A percentile compares a stretch with the other conserved stretches of the same genome.
Conservation (phyloP, 2,888 invertebrate species). For the Ophraella communa region DNA sequence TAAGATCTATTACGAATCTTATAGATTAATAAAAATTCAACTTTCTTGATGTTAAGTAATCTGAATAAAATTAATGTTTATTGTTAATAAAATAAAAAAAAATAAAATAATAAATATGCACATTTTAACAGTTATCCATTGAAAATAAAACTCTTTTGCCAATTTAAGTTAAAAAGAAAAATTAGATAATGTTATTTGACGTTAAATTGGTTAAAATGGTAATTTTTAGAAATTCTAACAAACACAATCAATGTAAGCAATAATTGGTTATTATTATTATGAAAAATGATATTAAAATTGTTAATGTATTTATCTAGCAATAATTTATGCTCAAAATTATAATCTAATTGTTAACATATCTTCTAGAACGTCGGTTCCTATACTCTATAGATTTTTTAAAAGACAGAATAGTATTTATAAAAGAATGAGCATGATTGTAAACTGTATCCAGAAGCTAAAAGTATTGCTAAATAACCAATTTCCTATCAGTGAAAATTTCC, state of each 20-base stretch:
- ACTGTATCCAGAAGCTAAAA: background rate
- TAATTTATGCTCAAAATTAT: conserved; percentile 18
- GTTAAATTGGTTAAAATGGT: too few relatives aligned
- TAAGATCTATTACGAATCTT: too few relatives aligned
- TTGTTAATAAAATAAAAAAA: too few relatives aligned
- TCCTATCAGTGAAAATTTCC: too few relatives aligned
- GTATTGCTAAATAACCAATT: too few relatives aligned
- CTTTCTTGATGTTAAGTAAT: background rate
- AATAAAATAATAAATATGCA: too few relatives aligned
- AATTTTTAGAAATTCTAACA: too few relatives aligned
- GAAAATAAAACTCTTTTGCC: too few relatives aligned
- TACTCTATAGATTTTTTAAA: background rate
- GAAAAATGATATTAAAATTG: background rate
- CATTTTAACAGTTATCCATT: too few relatives aligned
- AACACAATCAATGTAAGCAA: background rate
- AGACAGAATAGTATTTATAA: background rate
- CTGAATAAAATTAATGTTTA: background rate
- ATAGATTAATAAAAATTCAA: background rate
- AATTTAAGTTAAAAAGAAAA: background rate
- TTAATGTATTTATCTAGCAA: background rate
- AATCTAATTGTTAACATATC: conserved; percentile 15
- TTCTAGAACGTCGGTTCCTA: background rate
- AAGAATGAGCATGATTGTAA: background rate
- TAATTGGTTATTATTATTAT: background rate
- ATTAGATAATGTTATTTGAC: background rate